Evolutionary conservation across 2,888 invertebrate species (phyloP).

Genomic region (Ernsta delagoae): DNA sequence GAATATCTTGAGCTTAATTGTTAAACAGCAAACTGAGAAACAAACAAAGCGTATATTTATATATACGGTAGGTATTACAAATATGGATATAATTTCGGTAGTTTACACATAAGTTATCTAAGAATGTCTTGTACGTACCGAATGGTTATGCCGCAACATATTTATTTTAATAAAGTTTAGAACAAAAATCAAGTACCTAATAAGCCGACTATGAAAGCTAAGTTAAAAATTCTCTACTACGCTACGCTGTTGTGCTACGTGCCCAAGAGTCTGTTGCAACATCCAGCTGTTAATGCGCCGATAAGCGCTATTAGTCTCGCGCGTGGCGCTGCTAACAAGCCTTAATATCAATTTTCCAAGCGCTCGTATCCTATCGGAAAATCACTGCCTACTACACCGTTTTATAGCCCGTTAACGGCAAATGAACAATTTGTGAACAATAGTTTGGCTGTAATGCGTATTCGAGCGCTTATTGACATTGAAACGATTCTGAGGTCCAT

Average conservation of each 20-base stretch:
- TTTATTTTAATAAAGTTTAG: too few species aligned
- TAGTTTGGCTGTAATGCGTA: not conserved
- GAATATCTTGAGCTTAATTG: too few species aligned
- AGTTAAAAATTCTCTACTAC: too few species aligned
- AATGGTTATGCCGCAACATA: too few species aligned
- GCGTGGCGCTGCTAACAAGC: constrained; percentile 15
- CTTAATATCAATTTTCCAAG: constrained; percentile 20
- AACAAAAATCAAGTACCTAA: too few species aligned
- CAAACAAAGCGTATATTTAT: too few species aligned
- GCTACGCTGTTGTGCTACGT: not conserved
- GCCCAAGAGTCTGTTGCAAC: not conserved
- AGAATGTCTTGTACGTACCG: too few species aligned
- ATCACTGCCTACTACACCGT: constrained; percentile 1
- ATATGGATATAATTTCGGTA: too few species aligned
- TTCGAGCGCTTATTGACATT: not conserved
- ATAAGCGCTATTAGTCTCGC: constrained; percentile 17
- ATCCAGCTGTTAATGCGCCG: constrained; percentile 1
- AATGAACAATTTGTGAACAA: not conserved
- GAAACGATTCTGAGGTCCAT: not conserved
- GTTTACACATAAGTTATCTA: too few species aligned
- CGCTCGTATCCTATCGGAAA: constrained; percentile 9
- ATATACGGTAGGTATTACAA: too few species aligned
- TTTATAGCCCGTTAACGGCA: not conserved
- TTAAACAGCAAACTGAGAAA: too few species aligned
- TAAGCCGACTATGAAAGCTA: too few species aligned